Percentiles rank a stretch among this genome's conserved stretches.
These are phyloP conservation scores for Mormyrus iriodes DNA, from an alignment of 2,113 vertebrate species.

Conservation along the genomic window DNA sequence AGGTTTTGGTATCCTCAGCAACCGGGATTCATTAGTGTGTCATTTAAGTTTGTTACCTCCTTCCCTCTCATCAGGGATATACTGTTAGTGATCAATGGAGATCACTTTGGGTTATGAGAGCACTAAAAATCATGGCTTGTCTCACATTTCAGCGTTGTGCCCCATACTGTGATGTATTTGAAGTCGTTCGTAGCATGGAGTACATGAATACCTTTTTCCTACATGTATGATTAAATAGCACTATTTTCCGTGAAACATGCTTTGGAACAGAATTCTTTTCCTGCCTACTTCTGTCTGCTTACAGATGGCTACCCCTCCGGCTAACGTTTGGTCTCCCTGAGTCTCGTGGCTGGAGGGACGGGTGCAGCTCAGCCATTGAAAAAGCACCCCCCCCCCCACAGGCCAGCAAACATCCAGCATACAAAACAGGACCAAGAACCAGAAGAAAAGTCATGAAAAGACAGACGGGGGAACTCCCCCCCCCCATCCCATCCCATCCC, in stretches of 20 bases:
- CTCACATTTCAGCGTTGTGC: neutral
- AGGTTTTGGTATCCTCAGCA: neutral
- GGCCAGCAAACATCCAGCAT: neutral
- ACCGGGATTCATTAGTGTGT: neutral
- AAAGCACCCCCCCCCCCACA: neutral
- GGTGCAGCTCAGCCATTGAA: neutral
- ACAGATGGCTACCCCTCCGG: neutral
- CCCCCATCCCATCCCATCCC: neutral
- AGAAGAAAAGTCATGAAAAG: neutral
- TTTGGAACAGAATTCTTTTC: neutral
- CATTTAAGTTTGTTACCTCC: neutral
- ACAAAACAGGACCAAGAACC: neutral
- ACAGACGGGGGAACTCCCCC: neutral
- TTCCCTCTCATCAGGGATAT: neutral
- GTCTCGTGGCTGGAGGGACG: neutral
- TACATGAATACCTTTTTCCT: neutral
- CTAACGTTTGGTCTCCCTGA: neutral
- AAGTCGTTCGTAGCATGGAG: neutral
- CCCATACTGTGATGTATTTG: neutral
- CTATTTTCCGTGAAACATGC: neutral
- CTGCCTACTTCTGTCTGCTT: neutral
- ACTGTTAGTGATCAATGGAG: neutral
- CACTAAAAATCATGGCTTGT: neutral
- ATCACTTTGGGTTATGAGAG: neutral
- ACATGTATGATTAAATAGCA: neutral